A percentile compares a stretch with the other conserved stretches of the same genome.
phyloP scores from a whole-genome alignment of 2,113 vertebrate species.

The Peromyscus polionotus region DNA sequence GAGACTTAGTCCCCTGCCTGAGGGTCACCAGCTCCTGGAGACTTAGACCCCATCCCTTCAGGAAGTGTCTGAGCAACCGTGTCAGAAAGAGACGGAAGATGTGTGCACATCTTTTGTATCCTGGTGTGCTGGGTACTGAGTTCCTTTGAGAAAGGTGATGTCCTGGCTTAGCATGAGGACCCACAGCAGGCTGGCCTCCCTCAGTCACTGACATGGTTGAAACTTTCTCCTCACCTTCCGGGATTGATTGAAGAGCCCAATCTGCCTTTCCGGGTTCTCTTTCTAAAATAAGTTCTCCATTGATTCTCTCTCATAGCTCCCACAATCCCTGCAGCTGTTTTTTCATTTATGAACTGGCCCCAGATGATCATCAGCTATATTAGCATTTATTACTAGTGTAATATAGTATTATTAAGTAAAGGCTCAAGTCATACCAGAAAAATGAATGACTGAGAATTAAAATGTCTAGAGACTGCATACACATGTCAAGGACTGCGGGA shows the following conservation, averaged over 20 bases:
- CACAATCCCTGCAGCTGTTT: neutral
- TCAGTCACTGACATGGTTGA: neutral
- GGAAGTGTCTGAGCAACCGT: neutral
- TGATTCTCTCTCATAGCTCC: neutral
- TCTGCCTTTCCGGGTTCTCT: neutral
- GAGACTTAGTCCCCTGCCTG: too few species aligned
- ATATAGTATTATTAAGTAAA: constrained; percentile 10
- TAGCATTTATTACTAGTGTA: neutral
- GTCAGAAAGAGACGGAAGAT: neutral
- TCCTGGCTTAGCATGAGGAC: neutral
- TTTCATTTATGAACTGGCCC: neutral
- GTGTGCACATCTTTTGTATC: neutral
- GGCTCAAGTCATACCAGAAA: neutral
- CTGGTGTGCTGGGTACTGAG: neutral
- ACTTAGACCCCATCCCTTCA: neutral
- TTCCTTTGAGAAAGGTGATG: neutral
- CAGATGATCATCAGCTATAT: neutral
- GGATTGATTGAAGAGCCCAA: neutral
- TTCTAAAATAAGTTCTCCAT: neutral
- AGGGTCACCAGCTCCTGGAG: neutral
- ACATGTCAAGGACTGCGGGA: neutral
- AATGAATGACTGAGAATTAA: constrained; percentile 24
- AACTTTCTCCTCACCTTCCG: neutral
- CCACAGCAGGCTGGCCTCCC: neutral
- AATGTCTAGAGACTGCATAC: neutral